Conservation (phyloP, 2,888 invertebrate genomes). For the Hydroisotoma schaefferi region DNA sequence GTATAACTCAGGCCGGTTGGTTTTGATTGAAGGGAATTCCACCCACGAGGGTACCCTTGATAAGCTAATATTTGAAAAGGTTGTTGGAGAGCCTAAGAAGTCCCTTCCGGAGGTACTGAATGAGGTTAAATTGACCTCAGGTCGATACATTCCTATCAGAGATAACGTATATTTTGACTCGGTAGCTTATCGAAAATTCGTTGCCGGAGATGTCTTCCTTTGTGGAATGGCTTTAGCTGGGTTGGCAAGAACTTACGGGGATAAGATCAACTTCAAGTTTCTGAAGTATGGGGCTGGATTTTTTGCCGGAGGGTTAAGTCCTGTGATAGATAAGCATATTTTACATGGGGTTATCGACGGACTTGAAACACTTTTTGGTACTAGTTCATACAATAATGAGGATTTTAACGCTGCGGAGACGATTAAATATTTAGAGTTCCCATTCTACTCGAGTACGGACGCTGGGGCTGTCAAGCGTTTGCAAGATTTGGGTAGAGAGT, state of each 20-base stretch:
- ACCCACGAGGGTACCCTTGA: slow-evolving; percentile 27
- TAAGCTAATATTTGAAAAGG: slow-evolving; percentile 33
- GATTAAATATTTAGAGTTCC: slow-evolving; percentile 28
- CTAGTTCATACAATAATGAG: slow-evolving; percentile 1
- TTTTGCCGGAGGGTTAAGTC: slow-evolving; percentile 32
- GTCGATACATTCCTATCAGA: slow-evolving; percentile 17
- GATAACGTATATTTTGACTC: slow-evolving; percentile 18
- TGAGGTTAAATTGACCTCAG: background rate
- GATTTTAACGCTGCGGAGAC: slow-evolving; percentile 11
- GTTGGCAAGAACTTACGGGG: slow-evolving; percentile 8
- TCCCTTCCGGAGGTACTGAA: slow-evolving; percentile 12
- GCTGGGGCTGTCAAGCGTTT: slow-evolving; percentile 3
- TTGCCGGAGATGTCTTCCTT: slow-evolving; percentile 27
- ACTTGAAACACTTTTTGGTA: slow-evolving; percentile 22
- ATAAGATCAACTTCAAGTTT: slow-evolving; percentile 35
- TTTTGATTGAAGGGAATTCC: slow-evolving; percentile 9
- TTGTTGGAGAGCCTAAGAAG: slow-evolving; percentile 31
- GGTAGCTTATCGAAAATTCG: slow-evolving; percentile 31
- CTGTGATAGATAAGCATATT: slow-evolving; percentile 15
- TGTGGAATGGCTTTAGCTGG: slow-evolving; percentile 24
- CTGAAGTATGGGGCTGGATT: slow-evolving; percentile 39
- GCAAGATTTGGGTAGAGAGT: slow-evolving; percentile 13
- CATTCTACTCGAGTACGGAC: slow-evolving; percentile 22
- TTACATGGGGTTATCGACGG: slow-evolving; percentile 31
- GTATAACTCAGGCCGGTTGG: slow-evolving; percentile 35